Percentiles rank a stretch among this genome's conserved stretches.
These are phyloP conservation scores for Vidua macroura DNA, from an alignment of 2,113 vertebrate genomes.

Conservation along the genomic window DNA sequence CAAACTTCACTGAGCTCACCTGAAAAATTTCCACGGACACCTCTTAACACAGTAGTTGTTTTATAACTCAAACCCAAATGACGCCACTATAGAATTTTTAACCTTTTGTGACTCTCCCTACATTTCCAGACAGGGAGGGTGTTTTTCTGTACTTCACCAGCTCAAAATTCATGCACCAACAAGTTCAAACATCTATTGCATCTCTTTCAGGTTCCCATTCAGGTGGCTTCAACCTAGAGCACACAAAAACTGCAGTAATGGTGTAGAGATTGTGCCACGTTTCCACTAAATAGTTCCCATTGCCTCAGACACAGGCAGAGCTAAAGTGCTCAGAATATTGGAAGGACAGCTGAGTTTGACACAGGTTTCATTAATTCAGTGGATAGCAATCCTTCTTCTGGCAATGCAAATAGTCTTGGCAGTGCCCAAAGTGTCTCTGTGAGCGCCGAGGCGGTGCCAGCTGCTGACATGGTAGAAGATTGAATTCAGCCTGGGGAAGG, in stretches of 20 bases:
- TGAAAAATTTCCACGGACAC: neutral
- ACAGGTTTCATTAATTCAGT: slow-evolving; percentile 19
- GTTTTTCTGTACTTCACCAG: neutral
- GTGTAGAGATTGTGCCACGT: neutral
- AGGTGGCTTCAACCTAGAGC: neutral
- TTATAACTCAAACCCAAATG: neutral
- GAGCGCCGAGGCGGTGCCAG: slow-evolving; percentile 26
- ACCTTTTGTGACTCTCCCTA: neutral
- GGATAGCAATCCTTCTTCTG: slow-evolving; percentile 35
- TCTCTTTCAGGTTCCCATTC: neutral
- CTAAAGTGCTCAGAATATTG: neutral
- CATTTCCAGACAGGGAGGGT: neutral
- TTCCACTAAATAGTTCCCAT: neutral
- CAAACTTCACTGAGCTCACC: neutral
- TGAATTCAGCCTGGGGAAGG: neutral
- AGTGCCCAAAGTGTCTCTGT: slow-evolving; percentile 14
- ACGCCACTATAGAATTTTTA: neutral
- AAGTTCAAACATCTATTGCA: neutral
- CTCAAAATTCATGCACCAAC: neutral
- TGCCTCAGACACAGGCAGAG: neutral
- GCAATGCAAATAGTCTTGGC: slow-evolving; percentile 1
- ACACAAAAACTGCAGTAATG: neutral
- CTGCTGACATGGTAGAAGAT: slow-evolving; percentile 17
- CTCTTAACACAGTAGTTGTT: neutral
- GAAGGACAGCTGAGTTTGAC: slow-evolving; percentile 23